Percentiles rank a stretch among this genome's conserved stretches.
phyloP scores from a whole-genome alignment of 2,888 invertebrate genomes.

The Protodeltote pygarga region DNA sequence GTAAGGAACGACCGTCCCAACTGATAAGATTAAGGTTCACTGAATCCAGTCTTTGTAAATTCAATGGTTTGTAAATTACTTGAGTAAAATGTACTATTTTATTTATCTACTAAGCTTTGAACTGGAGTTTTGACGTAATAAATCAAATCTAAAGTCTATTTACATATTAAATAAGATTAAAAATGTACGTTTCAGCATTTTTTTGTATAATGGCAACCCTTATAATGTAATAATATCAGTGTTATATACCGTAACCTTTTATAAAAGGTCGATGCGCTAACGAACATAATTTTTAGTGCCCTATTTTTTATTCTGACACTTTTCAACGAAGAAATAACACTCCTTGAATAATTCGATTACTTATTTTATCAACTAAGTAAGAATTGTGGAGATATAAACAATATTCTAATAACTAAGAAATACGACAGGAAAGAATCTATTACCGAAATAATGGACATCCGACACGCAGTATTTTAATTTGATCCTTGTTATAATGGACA shows the following conservation, averaged over 20 bases:
- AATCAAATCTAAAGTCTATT: too few species aligned
- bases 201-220: too few species aligned
- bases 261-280: not conserved
- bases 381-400: constrained; percentile 39
- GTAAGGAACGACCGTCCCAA: too few species aligned
- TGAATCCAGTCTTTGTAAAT: too few species aligned
- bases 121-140: too few species aligned
- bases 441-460: constrained; percentile 27
- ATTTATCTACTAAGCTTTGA: too few species aligned
- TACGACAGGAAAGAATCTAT: constrained; percentile 29
- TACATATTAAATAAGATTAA: too few species aligned
- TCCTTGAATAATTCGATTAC: constrained; percentile 32
- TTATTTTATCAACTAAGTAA: constrained; percentile 22
- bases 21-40: too few species aligned
- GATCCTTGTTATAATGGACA: constrained; percentile 20
- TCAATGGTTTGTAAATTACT: too few species aligned
- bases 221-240: not conserved
- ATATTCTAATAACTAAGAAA: constrained; percentile 24
- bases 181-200: too few species aligned
- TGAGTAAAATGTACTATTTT: too few species aligned
- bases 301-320: constrained; percentile 8
- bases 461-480: constrained; percentile 38
- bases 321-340: constrained; percentile 21
- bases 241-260: not conserved
- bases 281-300: not conserved